Conservation (phyloP, 2,797 vertebrate species). For the Phataginus tetradactyla region DNA sequence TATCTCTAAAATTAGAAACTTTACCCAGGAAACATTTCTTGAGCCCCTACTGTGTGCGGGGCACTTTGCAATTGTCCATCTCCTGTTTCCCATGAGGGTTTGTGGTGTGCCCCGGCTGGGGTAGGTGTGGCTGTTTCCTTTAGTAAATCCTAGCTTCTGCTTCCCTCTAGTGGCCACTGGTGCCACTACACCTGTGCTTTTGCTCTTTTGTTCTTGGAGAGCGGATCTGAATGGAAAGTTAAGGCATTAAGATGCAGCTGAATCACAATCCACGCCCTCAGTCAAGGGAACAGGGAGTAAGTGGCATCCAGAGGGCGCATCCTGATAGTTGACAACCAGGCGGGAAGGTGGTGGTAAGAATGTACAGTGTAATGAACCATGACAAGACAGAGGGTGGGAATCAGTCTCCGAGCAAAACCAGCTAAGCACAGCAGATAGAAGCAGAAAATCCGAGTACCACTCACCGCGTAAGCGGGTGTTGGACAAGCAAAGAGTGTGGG, state of each 20-base stretch:
- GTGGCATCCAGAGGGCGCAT: accelerated
- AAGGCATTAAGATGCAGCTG: background rate
- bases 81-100: background rate
- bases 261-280: accelerated
- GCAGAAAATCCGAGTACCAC: background rate
- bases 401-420: background rate
- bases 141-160: background rate
- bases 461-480: background rate
- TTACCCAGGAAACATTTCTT: background rate
- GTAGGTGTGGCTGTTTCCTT: background rate
- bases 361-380: background rate
- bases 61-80: no score
- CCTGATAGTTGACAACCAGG: background rate
- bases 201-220: background rate
- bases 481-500: background rate
- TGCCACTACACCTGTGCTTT: background rate
- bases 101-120: no score
- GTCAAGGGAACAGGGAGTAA: background rate
- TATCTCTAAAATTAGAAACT: background rate
- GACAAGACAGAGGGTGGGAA: background rate
- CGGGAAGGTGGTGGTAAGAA: background rate
- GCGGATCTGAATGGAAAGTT: background rate
- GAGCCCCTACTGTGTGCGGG: background rate
- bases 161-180: conserved; percentile 53
- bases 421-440: background rate